Evolutionary conservation across 1,140 invertebrate species (phyloP).

Genomic region (Drosophila hydei): DNA sequence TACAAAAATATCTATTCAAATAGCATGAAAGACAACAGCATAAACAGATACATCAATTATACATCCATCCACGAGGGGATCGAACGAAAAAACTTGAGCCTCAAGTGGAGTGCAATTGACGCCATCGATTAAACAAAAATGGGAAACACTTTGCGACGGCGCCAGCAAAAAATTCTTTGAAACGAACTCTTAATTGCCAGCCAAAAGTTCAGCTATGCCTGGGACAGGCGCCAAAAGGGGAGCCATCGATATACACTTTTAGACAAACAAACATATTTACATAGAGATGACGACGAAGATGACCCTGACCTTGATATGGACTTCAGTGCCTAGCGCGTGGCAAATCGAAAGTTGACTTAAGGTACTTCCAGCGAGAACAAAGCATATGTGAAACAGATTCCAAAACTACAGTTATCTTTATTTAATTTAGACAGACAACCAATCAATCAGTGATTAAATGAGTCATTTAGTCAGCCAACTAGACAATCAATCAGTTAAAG

Average conservation of each 20-base stretch:
- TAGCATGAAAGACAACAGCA: not conserved
- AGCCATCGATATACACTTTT: not conserved
- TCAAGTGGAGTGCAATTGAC: slow-evolving; percentile 69
- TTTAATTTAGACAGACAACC: too few relatives aligned
- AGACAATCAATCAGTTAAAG: too few relatives aligned
- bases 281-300: slow-evolving; percentile 30
- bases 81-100: slow-evolving; percentile 11
- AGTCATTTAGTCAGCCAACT: not conserved
- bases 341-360: not conserved
- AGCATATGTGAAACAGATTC: not conserved
- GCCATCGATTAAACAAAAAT: slow-evolving; percentile 75
- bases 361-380: not conserved
- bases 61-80: not conserved
- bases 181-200: slow-evolving; percentile 34
- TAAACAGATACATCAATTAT: not conserved
- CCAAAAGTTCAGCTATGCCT: not conserved
- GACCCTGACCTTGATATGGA: slow-evolving; percentile 53
- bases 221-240: not conserved
- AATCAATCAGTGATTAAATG: too few relatives aligned
- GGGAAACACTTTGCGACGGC: slow-evolving; percentile 32
- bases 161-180: slow-evolving; percentile 7
- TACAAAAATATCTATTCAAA: too few relatives aligned
- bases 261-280: not conserved
- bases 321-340: not conserved
- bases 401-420: too few relatives aligned